Evolutionary conservation across 2,888 invertebrate species (phyloP).

Genomic region (Tenthredo livida): DNA sequence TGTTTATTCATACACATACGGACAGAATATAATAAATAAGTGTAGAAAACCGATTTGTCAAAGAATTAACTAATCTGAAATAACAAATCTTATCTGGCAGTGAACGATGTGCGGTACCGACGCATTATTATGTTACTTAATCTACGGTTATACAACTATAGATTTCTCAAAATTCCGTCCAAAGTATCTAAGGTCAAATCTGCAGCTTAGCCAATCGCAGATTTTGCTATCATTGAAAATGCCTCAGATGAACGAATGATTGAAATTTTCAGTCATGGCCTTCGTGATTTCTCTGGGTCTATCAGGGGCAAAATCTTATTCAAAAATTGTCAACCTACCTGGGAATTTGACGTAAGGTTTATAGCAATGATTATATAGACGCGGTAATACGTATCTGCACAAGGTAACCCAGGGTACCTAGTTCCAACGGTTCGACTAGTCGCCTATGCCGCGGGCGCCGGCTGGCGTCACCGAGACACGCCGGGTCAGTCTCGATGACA

Average conservation of each 20-base stretch:
- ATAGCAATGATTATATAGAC: neutral
- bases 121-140: neutral
- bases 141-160: neutral
- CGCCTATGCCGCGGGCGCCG: conserved; percentile 69
- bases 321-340: neutral
- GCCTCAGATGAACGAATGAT: neutral
- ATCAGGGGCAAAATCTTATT: neutral
- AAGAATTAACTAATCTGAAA: neutral
- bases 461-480: conserved; percentile 71
- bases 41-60: conserved; percentile 21
- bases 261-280: neutral
- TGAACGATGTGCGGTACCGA: neutral
- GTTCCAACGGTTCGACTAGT: conserved; percentile 67
- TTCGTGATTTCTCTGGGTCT: neutral
- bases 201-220: neutral
- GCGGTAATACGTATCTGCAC: neutral
- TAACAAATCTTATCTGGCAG: conserved; percentile 18
- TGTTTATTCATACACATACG: neutral
- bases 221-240: neutral
- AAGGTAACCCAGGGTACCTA: conserved; percentile 40
- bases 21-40: neutral
- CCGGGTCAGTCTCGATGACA: conserved; percentile 76
- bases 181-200: neutral
- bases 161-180: neutral
- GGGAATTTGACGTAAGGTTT: neutral